Evolutionary conservation across 1,140 invertebrate species (phyloP), one percentile per base, ranked within the genome.

Genomic region (Ceratina australensis): DNA sequence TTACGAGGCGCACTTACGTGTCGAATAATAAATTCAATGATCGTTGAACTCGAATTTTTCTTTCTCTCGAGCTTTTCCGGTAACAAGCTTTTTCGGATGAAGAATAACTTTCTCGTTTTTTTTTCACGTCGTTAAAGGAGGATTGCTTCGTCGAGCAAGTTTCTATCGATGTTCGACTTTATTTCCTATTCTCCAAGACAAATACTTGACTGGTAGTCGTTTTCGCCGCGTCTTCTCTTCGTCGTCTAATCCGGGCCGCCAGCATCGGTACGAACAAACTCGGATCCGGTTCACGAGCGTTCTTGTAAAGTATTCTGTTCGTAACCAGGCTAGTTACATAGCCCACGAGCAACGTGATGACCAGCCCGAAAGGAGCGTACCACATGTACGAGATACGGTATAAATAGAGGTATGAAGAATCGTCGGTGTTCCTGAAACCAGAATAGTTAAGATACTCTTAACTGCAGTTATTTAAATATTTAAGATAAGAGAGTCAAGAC

Each of bases 301-400:
- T 83, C 59, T 26, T 76, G 49, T 81, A 88, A 67, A 73, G 86
- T 56, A 87, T 83, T 79, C 49, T 87, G 26, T 75, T 88, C 54
- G 89, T 83, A 22, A 93, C 54, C 22, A 90, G 84, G 80, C 95
- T 95, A 3, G 94, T 88, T 0, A 95, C 26, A 54, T 94, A 91
- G 15, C 96, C 96, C 33, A 96, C 86, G 0, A 95, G 57, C 22
- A 96, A 83, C 1, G 96, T 95, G 0, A 95, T 83, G 0, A 92
- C 0, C 66, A 95, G 93, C 64, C 96, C 96, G 47, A 97, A 91
- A 1, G 95, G 93, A 1, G 95, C 94, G 82, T 95, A 95, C 94
- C 94, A 95, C 85, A 95, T 92, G 78, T 95, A 95, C 18, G 94
- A 95, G 18, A 95, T 91, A 18, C 93, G 93, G 79, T 94, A 95